phyloP scores from a whole-genome alignment of 2,888 invertebrate genomes.

The Chaitophorus viminalis region DNA sequence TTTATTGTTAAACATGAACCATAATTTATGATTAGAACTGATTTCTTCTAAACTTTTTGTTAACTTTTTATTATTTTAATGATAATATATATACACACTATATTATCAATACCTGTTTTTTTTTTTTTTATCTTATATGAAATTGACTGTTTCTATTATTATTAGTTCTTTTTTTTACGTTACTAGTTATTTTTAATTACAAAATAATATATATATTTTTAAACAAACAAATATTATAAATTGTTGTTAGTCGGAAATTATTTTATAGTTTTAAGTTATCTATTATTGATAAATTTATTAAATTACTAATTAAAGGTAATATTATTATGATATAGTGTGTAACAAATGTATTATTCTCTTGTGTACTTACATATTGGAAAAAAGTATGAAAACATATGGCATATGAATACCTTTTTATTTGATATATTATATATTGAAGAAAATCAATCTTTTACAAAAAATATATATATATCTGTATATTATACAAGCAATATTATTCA shows the following conservation, averaged over 20 bases:
- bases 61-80: conserved; percentile 46
- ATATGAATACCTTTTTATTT: not conserved
- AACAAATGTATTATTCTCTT: conserved; percentile 32
- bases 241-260: conserved; percentile 45
- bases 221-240: conserved; percentile 44
- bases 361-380: conserved; percentile 3
- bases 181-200: conserved; percentile 52
- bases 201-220: conserved; percentile 58
- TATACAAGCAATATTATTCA: no score
- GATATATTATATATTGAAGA: not conserved
- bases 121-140: conserved; percentile 28
- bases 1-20: conserved; percentile 37
- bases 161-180: conserved; percentile 31
- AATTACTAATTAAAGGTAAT: conserved; percentile 44
- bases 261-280: conserved; percentile 50
- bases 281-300: conserved; percentile 35
- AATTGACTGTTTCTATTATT: conserved; percentile 55
- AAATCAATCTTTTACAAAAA: no score
- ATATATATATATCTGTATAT: no score
- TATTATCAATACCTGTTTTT: conserved; percentile 32
- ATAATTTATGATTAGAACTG: conserved; percentile 41
- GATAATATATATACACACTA: not conserved
- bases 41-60: conserved; percentile 34
- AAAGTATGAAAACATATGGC: not conserved
- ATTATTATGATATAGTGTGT: conserved; percentile 13